Percentiles rank a stretch among this genome's conserved stretches.
These are phyloP conservation scores for Carcina quercana DNA, from an alignment of 2,888 invertebrate genomes.

Conservation along the genomic window DNA sequence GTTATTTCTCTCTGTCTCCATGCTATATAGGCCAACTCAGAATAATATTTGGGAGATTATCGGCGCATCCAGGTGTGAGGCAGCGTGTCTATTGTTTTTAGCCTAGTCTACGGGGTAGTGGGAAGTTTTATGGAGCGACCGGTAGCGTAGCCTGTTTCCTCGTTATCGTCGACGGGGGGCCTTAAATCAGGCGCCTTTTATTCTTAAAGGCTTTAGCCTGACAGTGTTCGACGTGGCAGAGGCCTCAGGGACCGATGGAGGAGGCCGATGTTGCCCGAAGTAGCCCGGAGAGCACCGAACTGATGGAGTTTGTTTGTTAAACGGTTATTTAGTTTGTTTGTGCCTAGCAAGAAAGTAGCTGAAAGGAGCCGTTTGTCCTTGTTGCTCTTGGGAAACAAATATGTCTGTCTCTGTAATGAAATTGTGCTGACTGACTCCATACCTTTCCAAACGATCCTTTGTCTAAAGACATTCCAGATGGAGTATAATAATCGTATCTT, in stretches of 20 bases:
- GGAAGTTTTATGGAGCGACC: constrained; percentile 57
- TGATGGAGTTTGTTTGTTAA: constrained; percentile 22
- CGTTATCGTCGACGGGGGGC: constrained; percentile 60
- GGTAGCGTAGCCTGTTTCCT: constrained; percentile 52
- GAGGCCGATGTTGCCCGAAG: constrained; percentile 27
- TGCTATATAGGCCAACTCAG: too few relatives aligned
- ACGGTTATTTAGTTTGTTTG: constrained; percentile 17
- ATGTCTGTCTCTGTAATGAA: too few relatives aligned
- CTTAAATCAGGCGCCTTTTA: constrained; percentile 61
- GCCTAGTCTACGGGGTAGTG: too few relatives aligned
- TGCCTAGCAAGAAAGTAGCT: constrained; percentile 4
- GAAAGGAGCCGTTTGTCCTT: too few relatives aligned
- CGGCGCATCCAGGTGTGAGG: too few relatives aligned
- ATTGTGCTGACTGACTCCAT: background rate
- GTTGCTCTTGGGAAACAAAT: too few relatives aligned
- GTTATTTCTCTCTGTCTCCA: too few relatives aligned
- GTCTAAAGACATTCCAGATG: too few relatives aligned
- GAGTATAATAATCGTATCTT: too few relatives aligned
- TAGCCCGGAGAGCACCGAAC: constrained; percentile 24
- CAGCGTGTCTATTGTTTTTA: too few relatives aligned
- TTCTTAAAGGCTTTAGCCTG: constrained; percentile 51
- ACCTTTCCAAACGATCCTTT: background rate
- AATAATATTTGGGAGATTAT: too few relatives aligned
- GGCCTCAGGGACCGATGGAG: constrained; percentile 28
- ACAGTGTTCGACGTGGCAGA: constrained; percentile 32